Base-by-base conservation (phyloP, 1,140 invertebrate genomes). In the Drosophila ercepeae region DNA sequence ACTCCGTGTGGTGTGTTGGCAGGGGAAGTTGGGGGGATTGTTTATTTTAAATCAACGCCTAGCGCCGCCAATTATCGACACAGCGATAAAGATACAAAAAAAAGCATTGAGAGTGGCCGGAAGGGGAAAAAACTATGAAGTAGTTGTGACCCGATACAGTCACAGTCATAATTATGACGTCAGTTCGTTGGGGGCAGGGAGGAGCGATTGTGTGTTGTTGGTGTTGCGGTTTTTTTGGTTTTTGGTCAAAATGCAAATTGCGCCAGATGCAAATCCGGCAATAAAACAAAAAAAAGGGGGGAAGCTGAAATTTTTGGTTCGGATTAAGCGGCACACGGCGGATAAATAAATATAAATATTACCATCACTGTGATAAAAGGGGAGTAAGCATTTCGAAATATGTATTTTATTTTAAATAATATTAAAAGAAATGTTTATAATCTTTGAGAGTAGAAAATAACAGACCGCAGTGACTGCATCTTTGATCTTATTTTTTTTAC, bases 1-100 rank as follows among this genome's bases (percentile, higher is more conserved):
- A 58, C 57, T 48, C 23, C 16, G 13, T 14, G 18, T 60, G 39
- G 29, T 32, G 29, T 9, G 3, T 2, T 11, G 29, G 39, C 29
- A 16, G 14, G 25, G 55, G 16, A 6, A 13, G 58, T n/a, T n/a
- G 60, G 59, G 27, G 19, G 27, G 32, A 64, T 79, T 77, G 75
- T 77, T 73, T 77, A 64, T 77, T 78, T 78, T 74, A 75, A 79
- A 78, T 79, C 75, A 69, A 68, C 50, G 52, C 54, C 45, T 60
- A 82, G 69, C 69, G 63, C 78, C 74, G 78, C 78, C 78, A 83
- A 83, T 84, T 78, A 75, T 84, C 79, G 64, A 50, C 29, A 48
- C 11, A 34, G 16, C 60, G 64, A 78, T 83, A 83, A 83, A 83
- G 74, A 45, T 41, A 11, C 25, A 29, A 39, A 8, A 48, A 21